These are phyloP conservation scores for Hydropsyche betteni DNA, from an alignment of 2,888 invertebrate genomes.

Conservation along the genomic window DNA sequence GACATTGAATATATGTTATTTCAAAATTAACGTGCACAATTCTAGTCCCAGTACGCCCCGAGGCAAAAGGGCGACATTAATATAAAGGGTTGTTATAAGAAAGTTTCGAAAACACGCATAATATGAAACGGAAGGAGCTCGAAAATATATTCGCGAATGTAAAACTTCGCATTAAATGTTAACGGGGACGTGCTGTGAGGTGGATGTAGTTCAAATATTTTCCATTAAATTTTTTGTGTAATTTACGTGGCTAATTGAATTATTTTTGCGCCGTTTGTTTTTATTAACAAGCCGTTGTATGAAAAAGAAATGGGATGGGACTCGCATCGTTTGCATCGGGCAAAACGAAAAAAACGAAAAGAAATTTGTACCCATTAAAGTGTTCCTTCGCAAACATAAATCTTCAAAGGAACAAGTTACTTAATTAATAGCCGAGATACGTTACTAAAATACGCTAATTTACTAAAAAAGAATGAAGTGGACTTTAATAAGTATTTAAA, in stretches of 20 bases:
- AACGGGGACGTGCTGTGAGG: too few species aligned
- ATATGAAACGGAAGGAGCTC: neutral
- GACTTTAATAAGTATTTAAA: constrained; percentile 25
- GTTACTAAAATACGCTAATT: constrained; percentile 16
- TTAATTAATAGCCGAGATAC: constrained; percentile 31
- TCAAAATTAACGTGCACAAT: too few species aligned
- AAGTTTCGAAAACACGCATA: neutral
- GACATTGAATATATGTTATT: too few species aligned
- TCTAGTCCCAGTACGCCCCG: neutral
- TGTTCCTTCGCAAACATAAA: constrained; percentile 23
- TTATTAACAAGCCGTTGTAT: too few species aligned
- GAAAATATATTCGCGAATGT: neutral
- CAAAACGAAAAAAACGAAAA: neutral
- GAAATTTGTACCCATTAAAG: constrained; percentile 30
- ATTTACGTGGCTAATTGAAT: too few species aligned
- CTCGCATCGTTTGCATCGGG: neutral
- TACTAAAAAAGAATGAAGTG: neutral
- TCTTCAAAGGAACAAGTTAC: constrained; percentile 28
- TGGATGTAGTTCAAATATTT: too few species aligned
- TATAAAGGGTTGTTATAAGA: constrained; percentile 13
- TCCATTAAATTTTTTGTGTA: too few species aligned
- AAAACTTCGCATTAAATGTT: too few species aligned
- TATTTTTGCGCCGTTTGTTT: too few species aligned
- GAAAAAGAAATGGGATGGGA: too few species aligned
- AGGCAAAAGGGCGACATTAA: neutral